These are phyloP conservation scores for Drosophila peninsularis DNA, from an alignment of 2,888 invertebrate genomes.

Conservation along the genomic window DNA sequence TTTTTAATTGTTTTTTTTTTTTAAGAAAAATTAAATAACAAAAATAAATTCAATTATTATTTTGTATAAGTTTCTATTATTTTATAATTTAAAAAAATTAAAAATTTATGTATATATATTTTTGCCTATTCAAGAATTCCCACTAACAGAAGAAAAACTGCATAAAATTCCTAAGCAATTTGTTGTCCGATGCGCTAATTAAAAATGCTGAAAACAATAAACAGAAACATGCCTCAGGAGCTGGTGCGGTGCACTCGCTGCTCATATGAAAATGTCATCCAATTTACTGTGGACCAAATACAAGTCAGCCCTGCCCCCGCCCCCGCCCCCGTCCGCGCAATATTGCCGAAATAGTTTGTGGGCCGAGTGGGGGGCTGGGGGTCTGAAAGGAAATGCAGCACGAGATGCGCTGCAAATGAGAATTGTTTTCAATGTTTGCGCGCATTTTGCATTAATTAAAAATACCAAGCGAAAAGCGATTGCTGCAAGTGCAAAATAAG, in stretches of 20 bases:
- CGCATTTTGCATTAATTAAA: conserved; percentile 77
- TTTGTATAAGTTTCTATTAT: too few species aligned
- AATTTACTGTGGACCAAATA: conserved; percentile 54
- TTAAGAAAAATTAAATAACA: too few species aligned
- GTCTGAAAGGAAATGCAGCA: conserved; percentile 42
- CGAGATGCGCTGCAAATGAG: conserved; percentile 45
- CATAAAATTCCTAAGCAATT: background rate
- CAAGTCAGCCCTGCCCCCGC: background rate
- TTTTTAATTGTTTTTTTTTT: too few species aligned
- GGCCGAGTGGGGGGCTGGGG: background rate
- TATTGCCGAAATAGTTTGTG: conserved; percentile 47
- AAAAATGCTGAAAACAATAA: conserved; percentile 38
- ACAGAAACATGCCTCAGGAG: conserved; percentile 34
- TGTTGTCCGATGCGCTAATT: conserved; percentile 41
- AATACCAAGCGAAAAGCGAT: conserved; percentile 74
- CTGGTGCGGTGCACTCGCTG: conserved; percentile 20
- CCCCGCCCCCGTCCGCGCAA: background rate
- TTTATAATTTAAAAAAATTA: too few species aligned
- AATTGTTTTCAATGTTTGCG: conserved; percentile 20
- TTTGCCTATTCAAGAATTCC: background rate
- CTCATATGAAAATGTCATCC: conserved; percentile 60
- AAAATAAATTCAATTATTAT: too few species aligned
- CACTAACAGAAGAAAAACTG: background rate
- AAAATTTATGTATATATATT: background rate
- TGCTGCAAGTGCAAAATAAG: conserved; percentile 58